Evolutionary conservation across 2,888 invertebrate species (phyloP).

Genomic region (Hydroisotoma schaefferi): DNA sequence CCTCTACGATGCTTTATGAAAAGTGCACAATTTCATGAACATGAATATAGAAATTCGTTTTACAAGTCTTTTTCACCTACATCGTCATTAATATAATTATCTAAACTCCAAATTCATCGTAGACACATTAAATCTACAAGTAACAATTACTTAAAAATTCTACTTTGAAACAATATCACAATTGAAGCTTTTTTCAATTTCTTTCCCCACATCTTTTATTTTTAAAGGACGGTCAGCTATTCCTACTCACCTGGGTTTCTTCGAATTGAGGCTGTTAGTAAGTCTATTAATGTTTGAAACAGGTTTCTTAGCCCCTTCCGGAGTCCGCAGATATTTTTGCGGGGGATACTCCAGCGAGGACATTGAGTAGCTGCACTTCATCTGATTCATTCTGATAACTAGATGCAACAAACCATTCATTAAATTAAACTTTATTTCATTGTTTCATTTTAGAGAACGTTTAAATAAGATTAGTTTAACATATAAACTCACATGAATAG

Average conservation of each 20-base stretch:
- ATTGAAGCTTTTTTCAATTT: no score
- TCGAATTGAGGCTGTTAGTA: slow-evolving; percentile 38
- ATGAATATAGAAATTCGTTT: no score
- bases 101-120: no score
- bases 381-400: slow-evolving; percentile 42
- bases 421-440: slow-evolving; percentile 1
- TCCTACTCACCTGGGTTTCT: slow-evolving; percentile 46
- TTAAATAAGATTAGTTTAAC: neutral
- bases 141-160: no score
- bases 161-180: no score
- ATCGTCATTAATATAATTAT: no score
- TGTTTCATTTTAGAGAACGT: neutral
- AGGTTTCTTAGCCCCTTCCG: slow-evolving; percentile 39
- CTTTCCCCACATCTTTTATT: neutral
- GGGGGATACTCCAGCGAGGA: slow-evolving; percentile 43
- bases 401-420: slow-evolving; percentile 6
- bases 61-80: no score
- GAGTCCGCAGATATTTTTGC: slow-evolving; percentile 39
- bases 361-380: slow-evolving; percentile 47
- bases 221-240: no score
- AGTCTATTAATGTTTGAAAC: slow-evolving; percentile 30
- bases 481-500: slow-evolving; percentile 41
- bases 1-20: no score
- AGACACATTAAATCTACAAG: no score
- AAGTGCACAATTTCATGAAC: no score